Evolutionary conservation across 2,888 invertebrate genomes (phyloP).

Genomic region (Acanthosepion esculentum): DNA sequence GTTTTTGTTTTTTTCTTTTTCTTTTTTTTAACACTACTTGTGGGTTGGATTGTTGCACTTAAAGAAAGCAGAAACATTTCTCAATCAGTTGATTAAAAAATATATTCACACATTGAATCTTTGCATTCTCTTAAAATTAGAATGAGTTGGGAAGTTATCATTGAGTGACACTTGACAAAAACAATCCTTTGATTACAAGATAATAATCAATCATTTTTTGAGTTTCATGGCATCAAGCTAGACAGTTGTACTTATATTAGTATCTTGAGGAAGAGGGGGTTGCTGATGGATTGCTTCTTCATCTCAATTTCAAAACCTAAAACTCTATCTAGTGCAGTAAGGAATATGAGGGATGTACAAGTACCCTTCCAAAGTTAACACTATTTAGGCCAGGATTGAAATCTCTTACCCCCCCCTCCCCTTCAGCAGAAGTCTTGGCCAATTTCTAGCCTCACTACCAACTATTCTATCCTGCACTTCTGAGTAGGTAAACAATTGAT

Average conservation of each 20-base stretch:
- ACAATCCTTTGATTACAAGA: neutral
- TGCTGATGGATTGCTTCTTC: neutral
- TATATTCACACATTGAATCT: neutral
- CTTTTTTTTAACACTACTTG: neutral
- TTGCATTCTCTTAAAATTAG: neutral
- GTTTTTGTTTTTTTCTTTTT: neutral
- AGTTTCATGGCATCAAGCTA: neutral
- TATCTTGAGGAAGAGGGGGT: no score
- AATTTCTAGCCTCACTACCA: neutral
- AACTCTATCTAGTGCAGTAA: neutral
- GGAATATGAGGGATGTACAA: no score
- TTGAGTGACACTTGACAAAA: neutral
- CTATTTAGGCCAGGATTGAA: neutral
- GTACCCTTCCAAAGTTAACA: neutral
- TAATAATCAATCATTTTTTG: neutral
- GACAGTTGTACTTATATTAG: no score
- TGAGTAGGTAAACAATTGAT: no score
- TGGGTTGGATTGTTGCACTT: no score
- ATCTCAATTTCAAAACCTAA: neutral
- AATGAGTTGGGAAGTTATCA: neutral
- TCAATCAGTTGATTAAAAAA: neutral
- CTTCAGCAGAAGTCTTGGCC: neutral
- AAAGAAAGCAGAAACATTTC: no score
- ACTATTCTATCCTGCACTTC: neutral
- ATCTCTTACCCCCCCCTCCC: neutral